Evolutionary conservation across 2,797 vertebrate species (phyloP).

Genomic region (Hyperoplus lanceolatus): DNA sequence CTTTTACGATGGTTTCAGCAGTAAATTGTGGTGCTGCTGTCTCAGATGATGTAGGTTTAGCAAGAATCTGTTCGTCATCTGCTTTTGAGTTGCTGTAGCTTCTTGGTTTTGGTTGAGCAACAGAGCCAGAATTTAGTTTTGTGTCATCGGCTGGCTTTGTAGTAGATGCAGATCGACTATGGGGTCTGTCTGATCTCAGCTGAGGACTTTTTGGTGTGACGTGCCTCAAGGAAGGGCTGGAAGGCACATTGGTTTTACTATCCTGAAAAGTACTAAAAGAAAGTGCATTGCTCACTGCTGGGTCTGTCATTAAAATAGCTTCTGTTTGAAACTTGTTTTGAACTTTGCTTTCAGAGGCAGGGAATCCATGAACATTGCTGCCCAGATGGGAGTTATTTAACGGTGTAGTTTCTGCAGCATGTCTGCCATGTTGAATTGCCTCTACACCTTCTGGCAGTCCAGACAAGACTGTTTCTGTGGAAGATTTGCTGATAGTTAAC

Average conservation of each 20-base stretch:
- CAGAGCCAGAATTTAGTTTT: slow-evolving; percentile 18
- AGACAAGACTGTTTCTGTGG: slow-evolving; percentile 17
- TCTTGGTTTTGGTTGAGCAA: slow-evolving; percentile 30
- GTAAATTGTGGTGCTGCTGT: slow-evolving; percentile 27
- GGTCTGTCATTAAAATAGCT: slow-evolving; percentile 13
- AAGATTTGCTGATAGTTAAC: slow-evolving; percentile 7
- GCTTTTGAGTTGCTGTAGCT: slow-evolving; percentile 17
- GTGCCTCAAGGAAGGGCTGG: slow-evolving; percentile 53
- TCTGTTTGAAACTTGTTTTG: slow-evolving; percentile 22
- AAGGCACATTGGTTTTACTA: slow-evolving; percentile 20
- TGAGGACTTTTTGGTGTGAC: slow-evolving; percentile 55
- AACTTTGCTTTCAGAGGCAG: slow-evolving; percentile 20
- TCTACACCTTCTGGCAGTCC: slow-evolving; percentile 23
- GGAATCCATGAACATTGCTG: background rate
- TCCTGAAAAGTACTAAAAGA: slow-evolving; percentile 7
- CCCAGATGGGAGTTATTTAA: slow-evolving; percentile 19
- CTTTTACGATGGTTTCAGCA: slow-evolving; percentile 28
- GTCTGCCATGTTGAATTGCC: background rate
- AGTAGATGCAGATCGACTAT: slow-evolving; percentile 27
- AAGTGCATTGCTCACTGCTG: slow-evolving; percentile 19
- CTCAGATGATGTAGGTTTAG: slow-evolving; percentile 20
- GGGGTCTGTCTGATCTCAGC: slow-evolving; percentile 44
- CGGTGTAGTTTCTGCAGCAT: slow-evolving; percentile 11
- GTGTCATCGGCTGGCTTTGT: slow-evolving; percentile 24
- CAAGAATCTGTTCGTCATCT: slow-evolving; percentile 19